A percentile compares a stretch with the other conserved stretches of the same genome.
phyloP scores from a whole-genome alignment of 2,888 invertebrate genomes.

The Sinodicranocentrus sp. region DNA sequence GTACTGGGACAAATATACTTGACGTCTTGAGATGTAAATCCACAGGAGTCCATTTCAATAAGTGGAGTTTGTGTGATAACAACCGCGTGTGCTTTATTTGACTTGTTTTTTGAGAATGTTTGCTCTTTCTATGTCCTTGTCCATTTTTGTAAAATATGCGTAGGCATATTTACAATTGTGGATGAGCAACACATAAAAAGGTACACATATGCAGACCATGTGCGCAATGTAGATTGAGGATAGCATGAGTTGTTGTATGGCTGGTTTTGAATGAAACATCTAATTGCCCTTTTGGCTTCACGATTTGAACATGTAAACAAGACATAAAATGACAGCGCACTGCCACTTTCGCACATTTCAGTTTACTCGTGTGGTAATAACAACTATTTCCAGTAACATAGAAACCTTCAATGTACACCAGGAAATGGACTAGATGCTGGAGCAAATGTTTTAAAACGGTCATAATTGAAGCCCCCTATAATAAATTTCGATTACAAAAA shows the following conservation, averaged over 20 bases:
- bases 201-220: background rate
- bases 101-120: background rate
- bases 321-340: constrained; percentile 9
- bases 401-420: too few species aligned
- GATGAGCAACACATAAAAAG: background rate
- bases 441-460: too few species aligned
- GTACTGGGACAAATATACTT: background rate
- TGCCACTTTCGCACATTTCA: too few species aligned
- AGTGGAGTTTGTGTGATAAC: constrained; percentile 2
- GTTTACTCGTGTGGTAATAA: too few species aligned
- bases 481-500: too few species aligned
- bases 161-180: constrained; percentile 10
- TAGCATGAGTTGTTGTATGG: too few species aligned
- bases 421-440: too few species aligned
- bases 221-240: background rate
- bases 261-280: too few species aligned
- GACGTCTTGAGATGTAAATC: background rate
- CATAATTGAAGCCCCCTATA: too few species aligned
- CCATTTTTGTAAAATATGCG: constrained; percentile 24
- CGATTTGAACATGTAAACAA: background rate
- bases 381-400: constrained; percentile 7
- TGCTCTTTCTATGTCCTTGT: background rate
- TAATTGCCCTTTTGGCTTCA: too few species aligned
- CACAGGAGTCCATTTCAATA: constrained; percentile 22
- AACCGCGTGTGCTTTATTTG: background rate